Evolutionary conservation across 2,113 vertebrate species (phyloP), one percentile per base, ranked within the genome.

Genomic region (Opisthocomus hoazin): DNA sequence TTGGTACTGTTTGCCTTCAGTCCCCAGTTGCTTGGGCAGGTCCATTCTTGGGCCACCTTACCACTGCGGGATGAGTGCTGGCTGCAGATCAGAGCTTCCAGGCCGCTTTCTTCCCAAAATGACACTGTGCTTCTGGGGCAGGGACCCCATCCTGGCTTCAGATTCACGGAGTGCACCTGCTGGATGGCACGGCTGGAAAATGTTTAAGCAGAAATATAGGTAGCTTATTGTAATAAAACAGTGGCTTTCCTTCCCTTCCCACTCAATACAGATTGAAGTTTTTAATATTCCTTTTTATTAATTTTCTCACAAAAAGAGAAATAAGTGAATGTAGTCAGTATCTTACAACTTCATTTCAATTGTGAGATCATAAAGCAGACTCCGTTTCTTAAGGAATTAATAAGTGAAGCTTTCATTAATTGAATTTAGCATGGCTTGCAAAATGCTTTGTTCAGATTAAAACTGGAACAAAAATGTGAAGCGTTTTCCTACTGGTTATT

Each of bases 321-420:
- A 83, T 76, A 93, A 71, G 12, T 91, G 10, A 89, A 82, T 79
- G 41, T 15, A 87, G 12, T 68, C 57, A 45, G 15, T 84, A 50
- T 64, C 48, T 76, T 84, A 80, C 27, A 84, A 63, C 27, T 84
- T 78, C 16, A 89, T 92, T 95, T 96, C 71, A 78, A 21, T 93
- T 81, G 74, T 53, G 36, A 78, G 68, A 74, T 79, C 77, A 68
- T 66, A 89, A 90, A 92, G 39, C 73, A 66, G 29, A 39, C 34
- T 56, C 20, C 76, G 58, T 76, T 92, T 93, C 87, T 91, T 79
- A 95, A 89, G 91, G 70, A 87, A 94, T 84, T 84, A 75, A 92
- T 41, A 87, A 79, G 79, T 58, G 41, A 82, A 89, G 51, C 22
- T 57, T 84, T 93, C 1, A 0, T 65, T 92, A 92, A 90, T 37